Evolutionary conservation across 2,888 invertebrate species (phyloP).

Genomic region (Notodonta dromedarius): DNA sequence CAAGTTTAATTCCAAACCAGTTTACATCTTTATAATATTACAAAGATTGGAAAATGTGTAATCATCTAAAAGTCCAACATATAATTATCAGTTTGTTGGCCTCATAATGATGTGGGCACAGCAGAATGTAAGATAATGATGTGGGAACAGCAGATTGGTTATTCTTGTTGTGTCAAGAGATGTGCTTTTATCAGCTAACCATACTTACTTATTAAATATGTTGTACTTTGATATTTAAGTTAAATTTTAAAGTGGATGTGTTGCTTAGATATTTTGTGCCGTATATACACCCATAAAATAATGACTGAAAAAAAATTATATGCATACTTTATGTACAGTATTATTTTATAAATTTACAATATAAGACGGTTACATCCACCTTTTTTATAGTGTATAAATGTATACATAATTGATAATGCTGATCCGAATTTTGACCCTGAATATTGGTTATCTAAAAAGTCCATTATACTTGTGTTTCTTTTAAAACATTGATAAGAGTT

Average conservation of each 20-base stretch:
- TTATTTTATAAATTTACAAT: too few species aligned
- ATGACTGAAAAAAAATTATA: too few species aligned
- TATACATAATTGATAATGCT: neutral
- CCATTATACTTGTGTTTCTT: neutral
- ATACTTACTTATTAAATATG: neutral
- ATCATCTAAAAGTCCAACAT: slow-evolving; percentile 5
- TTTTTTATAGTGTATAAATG: too few species aligned
- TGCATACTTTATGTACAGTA: too few species aligned
- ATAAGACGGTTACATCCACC: too few species aligned
- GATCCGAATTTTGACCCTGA: neutral
- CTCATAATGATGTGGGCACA: slow-evolving; percentile 17
- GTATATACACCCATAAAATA: too few species aligned
- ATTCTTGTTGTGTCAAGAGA: neutral
- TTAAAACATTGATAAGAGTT: neutral
- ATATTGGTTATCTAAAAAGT: neutral
- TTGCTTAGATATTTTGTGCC: too few species aligned
- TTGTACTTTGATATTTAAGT: neutral
- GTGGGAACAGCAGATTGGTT: slow-evolving; percentile 12
- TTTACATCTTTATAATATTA: too few species aligned
- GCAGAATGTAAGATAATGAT: slow-evolving; percentile 15
- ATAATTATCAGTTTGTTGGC: slow-evolving; percentile 36
- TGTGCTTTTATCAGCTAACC: neutral
- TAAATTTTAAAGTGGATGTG: too few species aligned
- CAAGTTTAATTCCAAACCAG: too few species aligned
- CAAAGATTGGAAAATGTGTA: too few species aligned